Conservation (phyloP, 37 sponge, comb jelly and placozoan species). For the Corticium candelabrum region DNA sequence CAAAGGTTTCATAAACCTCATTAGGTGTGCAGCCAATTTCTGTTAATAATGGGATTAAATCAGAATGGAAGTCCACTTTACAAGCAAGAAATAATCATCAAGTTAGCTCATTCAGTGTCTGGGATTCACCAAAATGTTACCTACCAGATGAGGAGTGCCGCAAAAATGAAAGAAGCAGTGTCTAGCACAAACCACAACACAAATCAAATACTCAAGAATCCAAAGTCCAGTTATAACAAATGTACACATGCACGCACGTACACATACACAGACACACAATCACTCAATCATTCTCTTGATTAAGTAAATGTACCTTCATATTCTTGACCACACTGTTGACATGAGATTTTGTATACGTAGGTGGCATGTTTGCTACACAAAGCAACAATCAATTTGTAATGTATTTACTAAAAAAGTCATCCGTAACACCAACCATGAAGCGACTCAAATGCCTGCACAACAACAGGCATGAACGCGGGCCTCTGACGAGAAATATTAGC, state of each 20-base stretch:
- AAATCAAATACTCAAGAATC: too few relatives aligned
- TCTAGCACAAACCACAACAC: too few relatives aligned
- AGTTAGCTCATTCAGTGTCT: too few relatives aligned
- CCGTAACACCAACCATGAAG: slow-evolving; percentile 39
- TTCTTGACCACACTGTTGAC: slow-evolving; percentile 76
- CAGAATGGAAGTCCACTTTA: too few relatives aligned
- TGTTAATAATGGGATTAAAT: too few relatives aligned
- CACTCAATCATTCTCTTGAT: too few relatives aligned
- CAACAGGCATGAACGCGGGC: slow-evolving; percentile 44
- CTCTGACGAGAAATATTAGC: slow-evolving; percentile 65
- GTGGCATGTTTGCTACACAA: slow-evolving; percentile 80
- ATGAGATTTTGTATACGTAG: slow-evolving; percentile 72
- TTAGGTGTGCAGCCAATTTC: too few relatives aligned
- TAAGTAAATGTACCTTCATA: slow-evolving; percentile 74
- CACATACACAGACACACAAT: neutral
- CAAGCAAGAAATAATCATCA: too few relatives aligned
- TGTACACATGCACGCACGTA: neutral
- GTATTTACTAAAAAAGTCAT: slow-evolving; percentile 1
- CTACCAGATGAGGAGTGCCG: too few relatives aligned
- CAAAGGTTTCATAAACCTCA: neutral
- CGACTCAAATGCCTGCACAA: slow-evolving; percentile 61
- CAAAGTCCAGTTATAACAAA: too few relatives aligned
- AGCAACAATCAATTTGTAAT: neutral
- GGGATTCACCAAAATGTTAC: too few relatives aligned
- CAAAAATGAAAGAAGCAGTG: too few relatives aligned